Conservation (phyloP, 1,140 invertebrate genomes). For the Drosophila varians region DNA sequence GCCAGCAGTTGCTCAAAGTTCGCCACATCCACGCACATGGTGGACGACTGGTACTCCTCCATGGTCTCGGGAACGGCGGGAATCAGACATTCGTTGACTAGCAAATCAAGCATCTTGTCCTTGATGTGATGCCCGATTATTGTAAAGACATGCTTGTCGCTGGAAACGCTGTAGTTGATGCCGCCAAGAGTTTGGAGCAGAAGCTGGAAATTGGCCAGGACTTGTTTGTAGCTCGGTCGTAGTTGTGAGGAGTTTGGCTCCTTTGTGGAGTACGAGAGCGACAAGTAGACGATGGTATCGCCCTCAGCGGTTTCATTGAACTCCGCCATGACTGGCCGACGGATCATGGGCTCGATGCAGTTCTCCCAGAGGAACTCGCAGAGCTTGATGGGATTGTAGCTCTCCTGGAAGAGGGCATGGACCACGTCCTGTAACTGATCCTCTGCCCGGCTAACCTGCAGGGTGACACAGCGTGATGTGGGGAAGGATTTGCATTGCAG, state of each 20-base stretch:
- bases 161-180: conserved; percentile 85
- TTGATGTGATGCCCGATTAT: conserved; percentile 87
- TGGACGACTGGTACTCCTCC: conserved; percentile 87
- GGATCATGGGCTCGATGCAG: conserved; percentile 75
- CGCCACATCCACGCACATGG: conserved; percentile 87
- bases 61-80: conserved; percentile 90
- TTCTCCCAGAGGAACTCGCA: conserved; percentile 75
- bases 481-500: conserved; percentile 74
- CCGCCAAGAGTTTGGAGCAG: conserved; percentile 86
- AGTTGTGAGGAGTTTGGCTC: conserved; percentile 33
- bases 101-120: conserved; percentile 86
- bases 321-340: conserved; percentile 70
- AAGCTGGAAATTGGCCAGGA: conserved; percentile 86
- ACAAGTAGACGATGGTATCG: conserved; percentile 36
- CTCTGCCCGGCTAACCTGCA: conserved; percentile 69
- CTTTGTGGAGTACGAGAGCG: conserved; percentile 73
- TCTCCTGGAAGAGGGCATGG: conserved; percentile 71
- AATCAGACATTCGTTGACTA: conserved; percentile 90
- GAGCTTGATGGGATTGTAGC: conserved; percentile 65
- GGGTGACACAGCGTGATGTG: conserved; percentile 69
- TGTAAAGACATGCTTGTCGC: conserved; percentile 85
- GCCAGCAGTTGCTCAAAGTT: conserved; percentile 88
- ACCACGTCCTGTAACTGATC: conserved; percentile 73
- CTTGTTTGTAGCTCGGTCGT: conserved; percentile 84
- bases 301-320: conserved; percentile 47